phyloP scores from a whole-genome alignment of 2,888 invertebrate species.

The Theristus sp. region DNA sequence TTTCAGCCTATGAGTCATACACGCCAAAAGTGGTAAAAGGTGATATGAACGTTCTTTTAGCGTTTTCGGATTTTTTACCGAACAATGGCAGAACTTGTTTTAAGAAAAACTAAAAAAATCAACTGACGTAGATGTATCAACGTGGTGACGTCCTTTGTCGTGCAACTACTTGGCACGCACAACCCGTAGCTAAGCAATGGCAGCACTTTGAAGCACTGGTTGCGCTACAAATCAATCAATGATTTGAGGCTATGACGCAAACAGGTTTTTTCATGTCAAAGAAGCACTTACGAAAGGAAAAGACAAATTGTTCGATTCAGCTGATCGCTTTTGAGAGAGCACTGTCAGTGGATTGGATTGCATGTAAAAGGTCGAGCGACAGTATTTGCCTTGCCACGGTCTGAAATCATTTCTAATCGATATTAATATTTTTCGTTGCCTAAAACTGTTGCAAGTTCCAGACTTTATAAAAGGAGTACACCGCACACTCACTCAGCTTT shows the following conservation, averaged over 20 bases:
- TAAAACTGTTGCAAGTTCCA: too few relatives aligned
- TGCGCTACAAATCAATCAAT: neutral
- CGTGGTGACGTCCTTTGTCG: slow-evolving; percentile 22
- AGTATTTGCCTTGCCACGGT: slow-evolving; percentile 25
- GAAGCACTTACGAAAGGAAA: neutral
- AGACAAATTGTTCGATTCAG: neutral
- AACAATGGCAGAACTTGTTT: neutral
- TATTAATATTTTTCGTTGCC: too few relatives aligned
- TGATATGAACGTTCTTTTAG: too few relatives aligned
- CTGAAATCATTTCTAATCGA: too few relatives aligned
- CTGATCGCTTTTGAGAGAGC: neutral
- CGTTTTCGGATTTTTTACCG: too few relatives aligned
- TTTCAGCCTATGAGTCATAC: too few relatives aligned
- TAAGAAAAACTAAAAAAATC: neutral
- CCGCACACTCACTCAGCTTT: too few relatives aligned
- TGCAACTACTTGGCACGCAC: slow-evolving; percentile 28
- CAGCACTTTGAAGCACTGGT: slow-evolving; percentile 22
- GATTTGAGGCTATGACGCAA: too few relatives aligned
- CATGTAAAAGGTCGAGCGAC: slow-evolving; percentile 15
- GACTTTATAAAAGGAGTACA: too few relatives aligned
- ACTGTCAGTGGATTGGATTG: neutral
- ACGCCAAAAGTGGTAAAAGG: too few relatives aligned
- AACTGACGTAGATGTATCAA: slow-evolving; percentile 19
- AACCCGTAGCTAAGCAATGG: slow-evolving; percentile 26
- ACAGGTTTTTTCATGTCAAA: too few relatives aligned